Percentiles rank a stretch among this genome's conserved stretches.
These are phyloP conservation scores for Lacerta bilineata DNA, from an alignment of 2,797 vertebrate species.

Conservation along the genomic window DNA sequence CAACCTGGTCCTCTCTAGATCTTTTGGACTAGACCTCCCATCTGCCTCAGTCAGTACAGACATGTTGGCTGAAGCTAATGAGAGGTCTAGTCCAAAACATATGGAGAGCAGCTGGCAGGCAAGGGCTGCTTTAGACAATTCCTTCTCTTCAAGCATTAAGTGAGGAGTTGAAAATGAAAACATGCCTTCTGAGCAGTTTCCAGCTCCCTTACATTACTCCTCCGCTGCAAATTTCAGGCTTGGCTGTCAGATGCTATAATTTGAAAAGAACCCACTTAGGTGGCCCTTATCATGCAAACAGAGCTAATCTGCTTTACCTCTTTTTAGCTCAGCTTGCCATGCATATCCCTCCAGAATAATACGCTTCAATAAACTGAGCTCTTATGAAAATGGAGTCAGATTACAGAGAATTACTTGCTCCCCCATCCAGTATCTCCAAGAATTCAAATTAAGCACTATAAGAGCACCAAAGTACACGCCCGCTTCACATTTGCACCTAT, in stretches of 20 bases:
- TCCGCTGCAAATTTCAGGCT: constrained; percentile 41
- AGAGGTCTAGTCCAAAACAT: too few relatives aligned
- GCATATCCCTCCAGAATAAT: constrained; percentile 19
- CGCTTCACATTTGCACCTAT: constrained; percentile 2
- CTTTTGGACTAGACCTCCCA: too few relatives aligned
- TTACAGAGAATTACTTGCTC: constrained; percentile 52
- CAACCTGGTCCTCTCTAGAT: too few relatives aligned
- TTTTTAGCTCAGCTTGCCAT: constrained; percentile 28
- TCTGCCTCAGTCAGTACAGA: too few relatives aligned
- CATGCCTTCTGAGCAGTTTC: not conserved
- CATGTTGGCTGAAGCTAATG: too few relatives aligned
- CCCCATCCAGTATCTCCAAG: constrained; percentile 33
- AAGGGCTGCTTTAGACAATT: not conserved
- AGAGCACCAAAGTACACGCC: constrained; percentile 24
- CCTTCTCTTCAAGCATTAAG: not conserved
- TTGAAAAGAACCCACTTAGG: constrained; percentile 26
- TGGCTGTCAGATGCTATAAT: constrained; percentile 53
- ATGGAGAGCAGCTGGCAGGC: too few relatives aligned
- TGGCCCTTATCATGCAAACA: constrained; percentile 50
- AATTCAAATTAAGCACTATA: constrained; percentile 46
- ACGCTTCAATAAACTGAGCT: constrained; percentile 54
- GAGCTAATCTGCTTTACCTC: constrained; percentile 44
- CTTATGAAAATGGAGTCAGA: constrained; percentile 56
- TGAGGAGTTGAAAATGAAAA: not conserved
- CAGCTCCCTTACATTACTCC: constrained; percentile 15